Evolutionary conservation across 2,888 invertebrate species (phyloP), one percentile per base, ranked within the genome.

Genomic region (Heliconius cydno): DNA sequence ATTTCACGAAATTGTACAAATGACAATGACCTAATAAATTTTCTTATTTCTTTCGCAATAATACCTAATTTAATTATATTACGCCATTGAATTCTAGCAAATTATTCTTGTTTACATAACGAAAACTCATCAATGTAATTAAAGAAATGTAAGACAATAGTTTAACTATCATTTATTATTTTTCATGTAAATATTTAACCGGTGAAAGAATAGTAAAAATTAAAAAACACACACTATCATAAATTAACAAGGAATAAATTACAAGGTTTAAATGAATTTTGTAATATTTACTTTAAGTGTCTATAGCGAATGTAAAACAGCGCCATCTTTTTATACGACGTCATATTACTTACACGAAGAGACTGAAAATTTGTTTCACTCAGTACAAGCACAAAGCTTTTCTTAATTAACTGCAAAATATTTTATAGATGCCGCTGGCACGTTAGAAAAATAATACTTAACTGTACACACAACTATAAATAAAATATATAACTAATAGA

Each of bases 311-410:
- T 41, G 7, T 34, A 67, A 30, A 67, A n/a, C 34, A 76, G 25
- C 76, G 76, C 76, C 76, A 76, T 76, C 76, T 76, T 30, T 28
- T 57, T 52, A 25, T 3, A 7, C 25, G 22, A 25, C 15, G 41
- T 25, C 41, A 22, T 41, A 65, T 19, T 65, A 46, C 38, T 19
- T 63, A 28, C 25, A 38, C 12, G 25, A 15, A 15, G 34, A 73
- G 25, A 74, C 19, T 41, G 25, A 74, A 74, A 41, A 65, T 28
- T 46, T 15, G 22, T 7, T 73, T 38, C 34, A n/a, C 25, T 65
- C 22, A 19, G 5, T 30, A 34, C 12, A 34, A 30, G 22, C 30
- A 30, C 3, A 30, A 52, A 75, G 22, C 28, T 41, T 46, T 41
- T 25, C 22, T 22, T 25, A 15, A 46, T 5, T 65, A 38, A 46